A percentile compares a stretch with the other conserved stretches of the same genome.
Evolutionary conservation across 2,888 invertebrate species (phyloP).

Genomic region (Ormyrus rosae): DNA sequence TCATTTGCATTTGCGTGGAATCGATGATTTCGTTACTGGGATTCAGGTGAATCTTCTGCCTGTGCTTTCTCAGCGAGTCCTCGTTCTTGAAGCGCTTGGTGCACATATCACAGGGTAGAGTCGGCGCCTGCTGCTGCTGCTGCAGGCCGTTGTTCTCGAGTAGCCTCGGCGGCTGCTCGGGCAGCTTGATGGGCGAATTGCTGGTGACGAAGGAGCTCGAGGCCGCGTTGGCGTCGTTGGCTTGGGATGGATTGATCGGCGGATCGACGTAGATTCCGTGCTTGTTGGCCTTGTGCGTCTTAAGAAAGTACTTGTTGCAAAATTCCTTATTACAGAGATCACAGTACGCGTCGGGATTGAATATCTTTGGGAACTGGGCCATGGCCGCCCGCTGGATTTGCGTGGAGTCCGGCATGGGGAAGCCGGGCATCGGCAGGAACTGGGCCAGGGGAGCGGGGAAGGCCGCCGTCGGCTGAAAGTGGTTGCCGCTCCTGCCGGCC

Average conservation of each 20-base stretch:
- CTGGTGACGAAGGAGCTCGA: slow-evolving; percentile 35
- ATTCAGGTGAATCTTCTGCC: slow-evolving; percentile 81
- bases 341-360: slow-evolving; percentile 98
- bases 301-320: slow-evolving; percentile 98
- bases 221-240: slow-evolving; percentile 65
- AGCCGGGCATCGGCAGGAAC: slow-evolving; percentile 78
- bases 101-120: slow-evolving; percentile 83
- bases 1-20: slow-evolving; percentile 58
- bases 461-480: slow-evolving; percentile 67
- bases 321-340: slow-evolving; percentile 99
- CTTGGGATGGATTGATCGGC: slow-evolving; percentile 64
- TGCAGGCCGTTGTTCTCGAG: slow-evolving; percentile 58
- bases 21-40: slow-evolving; percentile 65
- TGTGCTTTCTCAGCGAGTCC: slow-evolving; percentile 84
- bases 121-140: slow-evolving; percentile 58
- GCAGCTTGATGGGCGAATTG: slow-evolving; percentile 58
- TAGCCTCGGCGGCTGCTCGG: slow-evolving; percentile 56
- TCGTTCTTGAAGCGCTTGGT: slow-evolving; percentile 85
- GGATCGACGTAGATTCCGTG: slow-evolving; percentile 91
- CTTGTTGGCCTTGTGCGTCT: slow-evolving; percentile 98
- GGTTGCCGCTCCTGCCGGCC: slow-evolving; percentile 58
- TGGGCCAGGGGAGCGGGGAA: slow-evolving; percentile 68
- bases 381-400: slow-evolving; percentile 78
- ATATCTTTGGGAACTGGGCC: slow-evolving; percentile 81
- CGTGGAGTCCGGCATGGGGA: slow-evolving; percentile 76